Evolutionary conservation across 2,113 vertebrate species (phyloP).

Genomic region (Psilopogon haemacephalus): DNA sequence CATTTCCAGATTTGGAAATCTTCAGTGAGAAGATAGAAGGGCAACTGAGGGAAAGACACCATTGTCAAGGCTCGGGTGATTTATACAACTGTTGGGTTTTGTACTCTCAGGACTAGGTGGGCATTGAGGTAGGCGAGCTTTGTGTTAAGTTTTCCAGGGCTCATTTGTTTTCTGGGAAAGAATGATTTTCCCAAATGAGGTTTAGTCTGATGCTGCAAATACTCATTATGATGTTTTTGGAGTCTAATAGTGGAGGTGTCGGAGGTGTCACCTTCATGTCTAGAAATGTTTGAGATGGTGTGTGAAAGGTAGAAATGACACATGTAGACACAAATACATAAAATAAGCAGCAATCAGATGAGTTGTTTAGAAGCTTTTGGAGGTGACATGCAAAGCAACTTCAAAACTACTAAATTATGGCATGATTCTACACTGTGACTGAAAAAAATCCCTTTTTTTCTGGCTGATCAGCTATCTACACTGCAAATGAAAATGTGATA

Average conservation of each 20-base stretch:
- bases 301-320: neutral
- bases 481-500: neutral
- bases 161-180: neutral
- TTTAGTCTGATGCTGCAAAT: neutral
- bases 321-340: neutral
- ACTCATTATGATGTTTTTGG: neutral
- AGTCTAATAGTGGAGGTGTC: neutral
- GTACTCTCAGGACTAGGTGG: neutral
- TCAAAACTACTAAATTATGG: neutral
- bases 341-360: neutral
- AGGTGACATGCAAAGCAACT: neutral
- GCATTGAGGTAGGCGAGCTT: neutral
- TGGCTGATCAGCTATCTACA: neutral
- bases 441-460: neutral
- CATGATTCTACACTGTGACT: neutral
- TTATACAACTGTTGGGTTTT: neutral
- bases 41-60: neutral
- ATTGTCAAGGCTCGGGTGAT: neutral
- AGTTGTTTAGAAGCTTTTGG: neutral
- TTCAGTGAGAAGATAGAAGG: neutral
- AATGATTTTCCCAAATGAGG: neutral
- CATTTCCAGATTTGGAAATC: fast-evolving
- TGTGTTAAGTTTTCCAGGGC: neutral
- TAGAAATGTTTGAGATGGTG: neutral
- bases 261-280: neutral